A percentile compares a stretch with the other conserved stretches of the same genome.
Conservation (phyloP, 2,888 invertebrate genomes). For the Incurvaria masculella region DNA sequence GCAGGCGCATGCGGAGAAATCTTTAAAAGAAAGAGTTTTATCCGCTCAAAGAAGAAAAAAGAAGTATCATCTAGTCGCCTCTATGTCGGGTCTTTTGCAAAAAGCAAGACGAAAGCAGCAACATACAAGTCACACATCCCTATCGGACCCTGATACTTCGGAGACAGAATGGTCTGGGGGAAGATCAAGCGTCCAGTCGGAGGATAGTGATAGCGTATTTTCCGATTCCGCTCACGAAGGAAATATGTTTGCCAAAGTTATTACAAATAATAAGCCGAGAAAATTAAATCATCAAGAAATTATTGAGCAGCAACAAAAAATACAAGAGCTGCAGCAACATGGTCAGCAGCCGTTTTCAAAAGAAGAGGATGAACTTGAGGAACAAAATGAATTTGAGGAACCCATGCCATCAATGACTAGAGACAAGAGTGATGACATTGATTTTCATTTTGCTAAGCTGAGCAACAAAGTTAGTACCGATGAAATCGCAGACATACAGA, state of each 20-base stretch:
- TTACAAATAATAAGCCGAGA: constrained; percentile 39
- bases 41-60: constrained; percentile 64
- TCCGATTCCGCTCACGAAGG: constrained; percentile 65
- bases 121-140: constrained; percentile 59
- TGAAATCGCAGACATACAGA: constrained; percentile 45
- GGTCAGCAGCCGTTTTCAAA: constrained; percentile 30
- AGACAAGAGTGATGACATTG: constrained; percentile 50
- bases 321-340: constrained; percentile 48
- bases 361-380: constrained; percentile 34
- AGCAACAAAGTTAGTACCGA: constrained; percentile 50
- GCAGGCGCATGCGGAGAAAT: constrained; percentile 41
- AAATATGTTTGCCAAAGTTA: constrained; percentile 63
- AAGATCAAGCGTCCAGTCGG: constrained; percentile 65
- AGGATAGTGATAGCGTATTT: constrained; percentile 72
- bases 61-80: constrained; percentile 76
- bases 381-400: constrained; percentile 40
- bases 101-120: constrained; percentile 75
- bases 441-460: constrained; percentile 53
- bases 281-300: constrained; percentile 50
- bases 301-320: constrained; percentile 45
- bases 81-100: constrained; percentile 80
- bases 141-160: constrained; percentile 75
- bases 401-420: constrained; percentile 29
- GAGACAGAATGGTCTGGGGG: constrained; percentile 67
- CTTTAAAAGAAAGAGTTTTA: constrained; percentile 44